A percentile compares a stretch with the other conserved stretches of the same genome.
Evolutionary conservation across 2,113 vertebrate genomes (phyloP).

Genomic region (Hymenochirus boettgeri): DNA sequence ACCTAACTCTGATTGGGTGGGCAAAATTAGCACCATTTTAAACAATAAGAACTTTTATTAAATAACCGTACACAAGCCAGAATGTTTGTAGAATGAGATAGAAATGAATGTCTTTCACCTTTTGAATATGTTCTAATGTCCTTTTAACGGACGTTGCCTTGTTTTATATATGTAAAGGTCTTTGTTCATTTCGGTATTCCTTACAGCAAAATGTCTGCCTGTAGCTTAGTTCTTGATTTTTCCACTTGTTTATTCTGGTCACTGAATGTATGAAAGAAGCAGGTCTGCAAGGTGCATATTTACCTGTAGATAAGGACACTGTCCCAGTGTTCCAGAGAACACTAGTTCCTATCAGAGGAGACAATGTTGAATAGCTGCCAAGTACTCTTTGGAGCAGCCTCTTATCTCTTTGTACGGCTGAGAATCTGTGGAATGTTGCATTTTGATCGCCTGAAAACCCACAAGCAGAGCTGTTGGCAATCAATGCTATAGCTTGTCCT

Average conservation of each 20-base stretch:
- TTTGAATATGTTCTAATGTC: no score
- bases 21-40: no score
- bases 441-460: constrained; percentile 6
- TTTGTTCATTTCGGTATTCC: no score
- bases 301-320: constrained; percentile 19
- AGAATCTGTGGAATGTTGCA: constrained; percentile 4
- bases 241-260: neutral
- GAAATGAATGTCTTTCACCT: no score
- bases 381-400: constrained; percentile 18
- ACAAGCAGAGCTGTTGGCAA: neutral
- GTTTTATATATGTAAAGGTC: no score
- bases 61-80: no score
- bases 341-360: neutral
- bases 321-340: constrained; percentile 8
- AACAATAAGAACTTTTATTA: no score
- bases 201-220: neutral
- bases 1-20: no score
- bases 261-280: constrained; percentile 1
- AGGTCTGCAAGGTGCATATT: constrained; percentile 6
- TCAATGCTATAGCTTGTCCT: no score
- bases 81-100: no score
- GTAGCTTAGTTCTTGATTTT: neutral
- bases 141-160: no score
- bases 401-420: constrained; percentile 18
- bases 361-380: constrained; percentile 8